phyloP scores from a whole-genome alignment of 2,797 vertebrate species.

The Anabacerthia variegaticeps region DNA sequence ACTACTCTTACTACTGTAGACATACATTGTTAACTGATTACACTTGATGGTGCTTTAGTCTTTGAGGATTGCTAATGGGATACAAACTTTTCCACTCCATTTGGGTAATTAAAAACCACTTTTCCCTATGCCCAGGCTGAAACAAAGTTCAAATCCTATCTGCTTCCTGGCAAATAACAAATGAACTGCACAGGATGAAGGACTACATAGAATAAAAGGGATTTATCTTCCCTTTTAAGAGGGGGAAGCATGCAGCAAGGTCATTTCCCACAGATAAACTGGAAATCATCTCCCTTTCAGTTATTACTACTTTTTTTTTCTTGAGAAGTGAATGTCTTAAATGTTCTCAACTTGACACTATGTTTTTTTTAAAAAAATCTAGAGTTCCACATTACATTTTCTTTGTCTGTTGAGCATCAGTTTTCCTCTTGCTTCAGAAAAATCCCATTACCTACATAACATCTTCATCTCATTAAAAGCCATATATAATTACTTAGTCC shows the following conservation, averaged over 20 bases:
- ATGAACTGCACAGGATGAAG: neutral
- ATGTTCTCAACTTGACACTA: neutral
- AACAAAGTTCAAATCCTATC: neutral
- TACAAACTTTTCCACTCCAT: neutral
- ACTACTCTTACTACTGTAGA: neutral
- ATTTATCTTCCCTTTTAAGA: neutral
- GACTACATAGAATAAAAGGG: neutral
- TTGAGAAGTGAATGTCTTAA: neutral
- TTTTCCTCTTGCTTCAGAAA: constrained; percentile 5
- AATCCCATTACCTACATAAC: neutral
- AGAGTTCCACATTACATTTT: neutral
- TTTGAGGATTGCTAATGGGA: neutral
- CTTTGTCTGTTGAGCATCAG: neutral
- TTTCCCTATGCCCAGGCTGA: neutral
- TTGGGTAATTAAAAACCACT: neutral
- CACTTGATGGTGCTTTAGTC: neutral
- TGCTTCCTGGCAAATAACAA: neutral
- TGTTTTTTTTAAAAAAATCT: neutral
- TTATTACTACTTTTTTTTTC: neutral
- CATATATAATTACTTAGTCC: neutral
- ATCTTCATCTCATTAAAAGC: neutral
- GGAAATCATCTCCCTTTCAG: neutral
- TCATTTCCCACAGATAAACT: neutral
- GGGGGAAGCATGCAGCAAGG: neutral
- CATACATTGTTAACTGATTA: neutral